Evolutionary conservation across 1,140 invertebrate species (phyloP), one percentile per base, ranked within the genome.

Genomic region (Danaus melanippus): DNA sequence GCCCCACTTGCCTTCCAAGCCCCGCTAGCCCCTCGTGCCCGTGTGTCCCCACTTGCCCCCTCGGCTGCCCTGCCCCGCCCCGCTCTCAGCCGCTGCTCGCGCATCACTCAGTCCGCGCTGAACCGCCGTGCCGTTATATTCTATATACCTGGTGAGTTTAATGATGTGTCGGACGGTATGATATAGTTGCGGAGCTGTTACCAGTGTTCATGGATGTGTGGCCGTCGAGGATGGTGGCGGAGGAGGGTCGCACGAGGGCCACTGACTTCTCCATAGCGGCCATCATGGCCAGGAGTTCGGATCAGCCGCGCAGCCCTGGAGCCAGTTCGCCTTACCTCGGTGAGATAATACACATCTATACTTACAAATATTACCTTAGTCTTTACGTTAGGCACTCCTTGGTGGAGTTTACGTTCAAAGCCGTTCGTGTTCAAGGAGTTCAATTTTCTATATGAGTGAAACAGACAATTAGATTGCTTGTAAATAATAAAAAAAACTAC

Each of bases 201-300:
- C 70, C 65, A 68, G 54, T 65, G 77, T 78, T 79, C 69, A 86
- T 84, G 83, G 81, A 84, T 83, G 83, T 83, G 68, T 74, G 87
- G 87, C 79, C 84, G 81, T 87, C 68, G 78, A 89, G 73, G 76
- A 89, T 88, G 89, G 71, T 90, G 81, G 87, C 87, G 55, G 88
- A 89, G 67, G 89, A 89, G 71, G 79, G 85, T 66, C 84, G 86
- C 76, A 86, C 81, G 56, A 62, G 81, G 46, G 94, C 94, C 64
- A 97, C 95, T 65, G 95, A 97, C 87, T 97, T 97, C 88, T 96
- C 95, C 59, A 97, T 97, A 73, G 95, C 95, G 32, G 95, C 96
- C 46, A 97, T 97, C 72, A 97, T 97, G 94, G 94, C 93, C 51
- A 88, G 93, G 54, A 90, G 91, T 77, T 89, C 89, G 67, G 87